Percentiles rank a stretch among this genome's conserved stretches.
Conservation (phyloP, 2,113 vertebrate species). For the Hydropotes inermis region DNA sequence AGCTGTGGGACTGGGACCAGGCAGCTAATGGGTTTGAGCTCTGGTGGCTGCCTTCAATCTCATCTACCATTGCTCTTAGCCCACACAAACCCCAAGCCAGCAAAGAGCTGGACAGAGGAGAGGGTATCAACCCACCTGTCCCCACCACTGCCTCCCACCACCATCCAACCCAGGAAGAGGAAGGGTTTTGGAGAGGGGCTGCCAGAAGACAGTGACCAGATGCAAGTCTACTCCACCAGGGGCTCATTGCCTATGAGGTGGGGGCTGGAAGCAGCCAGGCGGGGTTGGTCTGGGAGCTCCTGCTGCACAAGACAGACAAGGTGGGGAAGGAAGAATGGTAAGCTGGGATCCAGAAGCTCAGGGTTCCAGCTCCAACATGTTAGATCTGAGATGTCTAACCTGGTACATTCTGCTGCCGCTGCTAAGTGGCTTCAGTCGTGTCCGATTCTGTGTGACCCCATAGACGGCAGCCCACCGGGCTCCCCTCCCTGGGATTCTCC, state of each 20-base stretch:
- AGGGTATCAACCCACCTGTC: fast-evolving
- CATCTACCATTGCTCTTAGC: slow-evolving; percentile 60
- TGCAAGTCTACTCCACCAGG: no score
- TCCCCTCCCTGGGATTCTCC: no score
- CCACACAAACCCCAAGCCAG: slow-evolving; percentile 42
- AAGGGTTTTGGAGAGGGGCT: background rate
- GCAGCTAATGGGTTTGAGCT: slow-evolving; percentile 77
- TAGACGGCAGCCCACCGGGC: no score
- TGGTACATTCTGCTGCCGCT: no score
- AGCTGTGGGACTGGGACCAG: slow-evolving; percentile 67
- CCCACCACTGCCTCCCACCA: background rate
- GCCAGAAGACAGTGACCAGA: background rate
- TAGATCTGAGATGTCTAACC: background rate
- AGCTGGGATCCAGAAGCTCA: background rate
- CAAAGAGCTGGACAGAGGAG: slow-evolving; percentile 36
- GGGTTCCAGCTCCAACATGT: background rate
- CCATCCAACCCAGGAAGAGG: background rate
- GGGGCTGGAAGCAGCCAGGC: background rate
- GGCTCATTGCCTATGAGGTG: background rate
- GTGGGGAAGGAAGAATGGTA: no score
- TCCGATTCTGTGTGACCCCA: no score
- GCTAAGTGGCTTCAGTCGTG: no score
- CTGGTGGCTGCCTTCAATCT: slow-evolving; percentile 70
- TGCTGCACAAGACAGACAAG: fast-evolving
- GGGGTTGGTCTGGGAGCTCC: background rate